Evolutionary conservation across 1,140 invertebrate genomes (phyloP).

Genomic region (Saccostrea glomerata): DNA sequence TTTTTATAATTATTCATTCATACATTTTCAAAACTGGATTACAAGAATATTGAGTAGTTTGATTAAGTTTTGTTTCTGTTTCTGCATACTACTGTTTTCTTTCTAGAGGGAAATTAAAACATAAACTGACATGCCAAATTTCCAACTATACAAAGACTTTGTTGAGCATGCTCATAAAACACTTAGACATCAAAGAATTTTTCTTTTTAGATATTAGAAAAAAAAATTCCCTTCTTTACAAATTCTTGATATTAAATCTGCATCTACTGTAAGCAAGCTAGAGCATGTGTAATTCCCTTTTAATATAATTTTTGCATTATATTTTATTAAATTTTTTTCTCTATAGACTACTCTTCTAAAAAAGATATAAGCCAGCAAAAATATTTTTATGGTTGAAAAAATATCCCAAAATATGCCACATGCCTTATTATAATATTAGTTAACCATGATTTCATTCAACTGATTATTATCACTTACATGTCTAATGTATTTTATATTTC

Average conservation of each 20-base stretch:
- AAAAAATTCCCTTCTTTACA: neutral
- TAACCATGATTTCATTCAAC: no score
- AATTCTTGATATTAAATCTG: no score
- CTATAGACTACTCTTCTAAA: neutral
- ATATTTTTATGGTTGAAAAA: neutral
- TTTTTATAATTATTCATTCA: neutral
- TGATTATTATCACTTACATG: no score
- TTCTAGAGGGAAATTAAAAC: neutral
- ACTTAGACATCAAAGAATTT: neutral
- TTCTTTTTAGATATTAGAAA: neutral
- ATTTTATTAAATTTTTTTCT: neutral
- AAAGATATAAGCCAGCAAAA: neutral
- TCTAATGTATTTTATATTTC: no score
- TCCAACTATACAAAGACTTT: neutral
- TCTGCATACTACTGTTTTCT: neutral
- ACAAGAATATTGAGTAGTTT: neutral
- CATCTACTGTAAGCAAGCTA: no score
- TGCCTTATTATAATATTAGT: no score
- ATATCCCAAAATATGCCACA: neutral
- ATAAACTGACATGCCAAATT: neutral
- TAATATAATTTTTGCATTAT: neutral
- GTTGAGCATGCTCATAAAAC: neutral
- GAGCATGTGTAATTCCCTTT: no score
- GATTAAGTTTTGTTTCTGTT: neutral
- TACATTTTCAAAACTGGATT: neutral